Conservation (phyloP, 2,113 vertebrate species). For the Spea bombifrons region DNA sequence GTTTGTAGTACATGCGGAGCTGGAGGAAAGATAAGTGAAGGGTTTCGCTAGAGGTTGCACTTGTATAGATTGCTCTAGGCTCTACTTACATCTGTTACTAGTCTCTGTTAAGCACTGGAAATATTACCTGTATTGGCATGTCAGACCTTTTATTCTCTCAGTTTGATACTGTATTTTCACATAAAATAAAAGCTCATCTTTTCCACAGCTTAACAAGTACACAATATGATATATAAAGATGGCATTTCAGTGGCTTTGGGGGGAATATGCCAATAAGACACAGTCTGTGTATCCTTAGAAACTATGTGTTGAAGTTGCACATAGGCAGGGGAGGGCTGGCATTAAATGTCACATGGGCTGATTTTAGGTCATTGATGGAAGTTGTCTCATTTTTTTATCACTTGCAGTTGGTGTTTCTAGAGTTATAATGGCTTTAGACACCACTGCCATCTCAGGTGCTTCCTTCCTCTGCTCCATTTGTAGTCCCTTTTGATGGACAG, state of each 20-base stretch:
- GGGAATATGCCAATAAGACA: neutral
- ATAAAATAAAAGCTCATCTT: constrained; percentile 21
- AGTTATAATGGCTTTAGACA: too few species aligned
- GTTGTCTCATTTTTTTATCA: too few species aligned
- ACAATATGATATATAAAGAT: constrained; percentile 20
- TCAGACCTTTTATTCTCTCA: constrained; percentile 39
- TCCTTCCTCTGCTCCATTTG: too few species aligned
- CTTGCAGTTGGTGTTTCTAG: too few species aligned
- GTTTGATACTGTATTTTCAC: constrained; percentile 31
- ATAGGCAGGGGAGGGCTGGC: too few species aligned
- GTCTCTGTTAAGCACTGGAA: constrained; percentile 33
- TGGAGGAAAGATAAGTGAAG: constrained; percentile 24
- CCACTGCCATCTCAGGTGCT: too few species aligned
- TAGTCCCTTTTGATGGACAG: too few species aligned
- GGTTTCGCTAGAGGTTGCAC: constrained; percentile 34
- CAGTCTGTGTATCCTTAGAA: too few species aligned
- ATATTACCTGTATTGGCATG: constrained; percentile 37
- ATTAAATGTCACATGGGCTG: too few species aligned
- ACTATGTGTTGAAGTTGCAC: too few species aligned
- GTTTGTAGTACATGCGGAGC: constrained; percentile 1
- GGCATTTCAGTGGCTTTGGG: neutral
- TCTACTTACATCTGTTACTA: constrained; percentile 38
- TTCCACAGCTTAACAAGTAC: constrained; percentile 13
- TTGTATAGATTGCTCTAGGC: constrained; percentile 45
- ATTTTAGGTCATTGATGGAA: too few species aligned